These are phyloP conservation scores for Crypturellus undulatus DNA, from an alignment of 2,113 vertebrate genomes.

Conservation along the genomic window DNA sequence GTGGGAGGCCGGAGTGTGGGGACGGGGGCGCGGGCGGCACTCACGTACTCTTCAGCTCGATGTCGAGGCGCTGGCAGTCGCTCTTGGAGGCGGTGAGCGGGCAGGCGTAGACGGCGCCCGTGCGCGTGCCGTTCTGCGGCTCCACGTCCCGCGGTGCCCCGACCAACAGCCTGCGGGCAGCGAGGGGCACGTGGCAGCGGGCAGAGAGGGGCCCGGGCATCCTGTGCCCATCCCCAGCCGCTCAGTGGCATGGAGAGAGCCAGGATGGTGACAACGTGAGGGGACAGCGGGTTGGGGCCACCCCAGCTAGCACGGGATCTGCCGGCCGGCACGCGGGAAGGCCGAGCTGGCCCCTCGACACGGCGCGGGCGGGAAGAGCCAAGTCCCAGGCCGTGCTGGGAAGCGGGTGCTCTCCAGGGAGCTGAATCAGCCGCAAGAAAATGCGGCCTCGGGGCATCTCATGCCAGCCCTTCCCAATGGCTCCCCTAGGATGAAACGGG, in stretches of 20 bases:
- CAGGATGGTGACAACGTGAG: accelerated
- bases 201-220: neutral
- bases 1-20: too few species aligned
- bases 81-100: slow-evolving; percentile 76
- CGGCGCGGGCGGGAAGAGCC: too few species aligned
- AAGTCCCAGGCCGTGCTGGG: too few species aligned
- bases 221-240: neutral
- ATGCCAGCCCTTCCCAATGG: too few species aligned
- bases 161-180: slow-evolving; percentile 81
- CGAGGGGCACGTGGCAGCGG: accelerated
- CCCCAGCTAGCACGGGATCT: neutral
- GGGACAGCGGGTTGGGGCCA: neutral
- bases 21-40: neutral
- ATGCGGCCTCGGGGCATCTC: accelerated
- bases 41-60: slow-evolving; percentile 84
- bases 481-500: too few species aligned
- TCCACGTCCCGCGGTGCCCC: slow-evolving; percentile 89
- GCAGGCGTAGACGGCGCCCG: slow-evolving; percentile 90
- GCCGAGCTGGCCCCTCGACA: too few species aligned
- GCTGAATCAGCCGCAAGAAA: too few species aligned
- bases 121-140: slow-evolving; percentile 78
- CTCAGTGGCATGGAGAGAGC: too few species aligned
- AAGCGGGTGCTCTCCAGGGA: too few species aligned
- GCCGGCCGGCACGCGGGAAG: too few species aligned
- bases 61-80: slow-evolving; percentile 88